Conservation (phyloP, 2,888 invertebrate species). For the Eurois occulta region DNA sequence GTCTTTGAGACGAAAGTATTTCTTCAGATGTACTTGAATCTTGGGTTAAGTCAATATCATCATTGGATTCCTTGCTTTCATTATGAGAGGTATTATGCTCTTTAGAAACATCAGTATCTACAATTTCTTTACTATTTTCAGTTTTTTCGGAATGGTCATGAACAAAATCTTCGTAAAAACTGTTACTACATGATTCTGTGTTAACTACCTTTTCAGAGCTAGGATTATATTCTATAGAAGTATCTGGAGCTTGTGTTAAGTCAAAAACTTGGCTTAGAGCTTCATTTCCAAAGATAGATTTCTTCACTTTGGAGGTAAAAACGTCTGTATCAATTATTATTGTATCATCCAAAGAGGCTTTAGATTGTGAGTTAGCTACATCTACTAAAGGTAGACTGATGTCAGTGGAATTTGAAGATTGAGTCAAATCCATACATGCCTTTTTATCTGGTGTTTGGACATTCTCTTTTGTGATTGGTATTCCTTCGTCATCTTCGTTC, state of each 20-base stretch:
- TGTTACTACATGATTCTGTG: conserved; percentile 57
- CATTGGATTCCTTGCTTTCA: conserved; percentile 39
- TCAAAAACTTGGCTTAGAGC: conserved; percentile 52
- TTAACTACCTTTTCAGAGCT: background rate
- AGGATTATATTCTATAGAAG: conserved; percentile 24
- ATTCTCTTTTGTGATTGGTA: conserved; percentile 24
- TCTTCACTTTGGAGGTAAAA: conserved; percentile 54
- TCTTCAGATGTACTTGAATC: conserved; percentile 69
- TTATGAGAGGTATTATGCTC: conserved; percentile 65
- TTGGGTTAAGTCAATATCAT: conserved; percentile 82
- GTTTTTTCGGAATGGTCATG: conserved; percentile 75
- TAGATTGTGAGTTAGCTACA: conserved; percentile 64
- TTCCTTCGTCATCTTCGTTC: conserved; percentile 53
- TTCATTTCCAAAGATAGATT: conserved; percentile 19
- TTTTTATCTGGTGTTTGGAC: conserved; percentile 32
- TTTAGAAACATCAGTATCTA: conserved; percentile 22
- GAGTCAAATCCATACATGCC: conserved; percentile 76
- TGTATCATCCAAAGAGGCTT: conserved; percentile 74
- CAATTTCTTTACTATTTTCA: conserved; percentile 60
- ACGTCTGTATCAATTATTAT: conserved; percentile 70
- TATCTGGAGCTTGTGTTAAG: conserved; percentile 63
- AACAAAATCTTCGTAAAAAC: conserved; percentile 76
- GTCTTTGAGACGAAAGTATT: conserved; percentile 31
- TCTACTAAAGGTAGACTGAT: conserved; percentile 76
- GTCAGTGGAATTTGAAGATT: conserved; percentile 76